Percentiles rank a stretch among this genome's conserved stretches.
phyloP scores from a whole-genome alignment of 2,797 vertebrate genomes.

The Arctocebus calabarensis region DNA sequence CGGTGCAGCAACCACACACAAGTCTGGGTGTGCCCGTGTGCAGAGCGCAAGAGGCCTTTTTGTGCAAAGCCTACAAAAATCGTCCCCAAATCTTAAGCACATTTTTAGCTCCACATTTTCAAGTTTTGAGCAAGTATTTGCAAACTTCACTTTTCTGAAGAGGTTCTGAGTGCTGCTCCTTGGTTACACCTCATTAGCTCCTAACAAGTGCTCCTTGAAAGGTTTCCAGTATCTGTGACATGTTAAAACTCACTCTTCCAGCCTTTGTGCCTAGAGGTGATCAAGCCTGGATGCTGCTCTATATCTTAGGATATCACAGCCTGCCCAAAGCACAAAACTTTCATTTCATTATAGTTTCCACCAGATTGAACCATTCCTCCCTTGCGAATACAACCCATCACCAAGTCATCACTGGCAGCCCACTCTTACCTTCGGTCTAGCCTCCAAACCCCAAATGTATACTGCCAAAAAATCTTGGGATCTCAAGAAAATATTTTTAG shows the following conservation, averaged over 20 bases:
- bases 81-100: not conserved
- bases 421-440: not conserved
- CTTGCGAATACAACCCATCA: not conserved
- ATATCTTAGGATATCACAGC: not conserved
- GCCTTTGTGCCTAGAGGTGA: not conserved
- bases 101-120: not conserved
- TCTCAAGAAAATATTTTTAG: not conserved
- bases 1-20: not conserved
- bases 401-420: not conserved
- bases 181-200: slow-evolving; percentile 49
- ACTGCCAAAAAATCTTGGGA: not conserved
- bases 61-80: not conserved
- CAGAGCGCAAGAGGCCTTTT: not conserved
- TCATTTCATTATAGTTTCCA: not conserved
- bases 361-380: not conserved
- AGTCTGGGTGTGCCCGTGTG: too few relatives aligned
- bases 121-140: slow-evolving; percentile 45
- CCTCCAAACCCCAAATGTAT: not conserved
- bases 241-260: slow-evolving; percentile 8
- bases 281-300: not conserved
- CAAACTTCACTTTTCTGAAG: slow-evolving; percentile 65
- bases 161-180: slow-evolving; percentile 47
- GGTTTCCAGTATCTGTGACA: slow-evolving; percentile 8
- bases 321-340: not conserved
- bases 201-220: slow-evolving; percentile 63